Evolutionary conservation across 2,113 vertebrate species (phyloP).

Genomic region (Lophochroa leadbeateri): DNA sequence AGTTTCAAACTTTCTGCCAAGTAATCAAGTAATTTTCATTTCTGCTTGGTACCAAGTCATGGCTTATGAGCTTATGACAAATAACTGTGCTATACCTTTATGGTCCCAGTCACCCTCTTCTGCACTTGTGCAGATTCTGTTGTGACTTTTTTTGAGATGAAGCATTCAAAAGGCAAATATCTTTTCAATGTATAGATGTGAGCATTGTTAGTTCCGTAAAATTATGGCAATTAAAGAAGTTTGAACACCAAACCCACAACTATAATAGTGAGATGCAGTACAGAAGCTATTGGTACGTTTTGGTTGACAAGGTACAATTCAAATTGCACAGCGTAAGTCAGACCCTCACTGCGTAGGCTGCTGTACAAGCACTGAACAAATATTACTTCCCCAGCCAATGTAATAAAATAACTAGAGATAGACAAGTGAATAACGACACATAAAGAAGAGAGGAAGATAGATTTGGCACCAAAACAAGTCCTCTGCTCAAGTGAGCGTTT

Average conservation of each 20-base stretch:
- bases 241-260: not conserved
- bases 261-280: not conserved
- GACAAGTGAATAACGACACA: not conserved
- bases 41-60: not conserved
- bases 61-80: not conserved
- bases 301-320: not conserved
- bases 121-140: not conserved
- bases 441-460: not conserved
- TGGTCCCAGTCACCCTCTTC: not conserved
- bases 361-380: not conserved
- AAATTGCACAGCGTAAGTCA: not conserved
- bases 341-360: not conserved
- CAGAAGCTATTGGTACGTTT: not conserved
- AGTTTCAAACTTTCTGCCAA: not conserved
- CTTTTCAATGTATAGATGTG: not conserved
- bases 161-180: not conserved
- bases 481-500: not conserved
- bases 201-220: not conserved
- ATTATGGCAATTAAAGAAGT: not conserved
- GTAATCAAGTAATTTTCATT: not conserved
- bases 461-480: not conserved
- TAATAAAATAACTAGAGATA: not conserved
- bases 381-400: not conserved
- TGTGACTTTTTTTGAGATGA: not conserved
- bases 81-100: not conserved